Conservation (phyloP, 2,113 vertebrate species). For the Oncorhynchus keta region DNA sequence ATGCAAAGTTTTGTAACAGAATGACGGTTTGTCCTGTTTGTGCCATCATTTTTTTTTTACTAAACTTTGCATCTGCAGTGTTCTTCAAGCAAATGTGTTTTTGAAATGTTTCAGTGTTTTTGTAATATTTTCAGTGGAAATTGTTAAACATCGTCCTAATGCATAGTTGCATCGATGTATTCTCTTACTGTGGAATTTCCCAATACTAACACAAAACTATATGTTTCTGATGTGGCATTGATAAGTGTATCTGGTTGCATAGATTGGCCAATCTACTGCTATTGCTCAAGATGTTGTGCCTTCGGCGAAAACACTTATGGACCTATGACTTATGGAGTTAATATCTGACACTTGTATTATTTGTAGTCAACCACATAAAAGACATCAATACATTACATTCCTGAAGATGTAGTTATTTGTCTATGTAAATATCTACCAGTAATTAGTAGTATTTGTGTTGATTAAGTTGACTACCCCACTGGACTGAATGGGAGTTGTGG, state of each 20-base stretch:
- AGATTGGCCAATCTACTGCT: slow-evolving; percentile 62
- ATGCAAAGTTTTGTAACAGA: too few species aligned
- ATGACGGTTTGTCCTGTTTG: too few species aligned
- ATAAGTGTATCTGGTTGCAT: slow-evolving; percentile 24
- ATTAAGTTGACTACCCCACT: slow-evolving; percentile 43
- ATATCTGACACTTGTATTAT: slow-evolving; percentile 65
- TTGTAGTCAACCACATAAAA: slow-evolving; percentile 73
- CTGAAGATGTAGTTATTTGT: slow-evolving; percentile 79
- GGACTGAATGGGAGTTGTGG: neutral
- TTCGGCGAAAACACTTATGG: too few species aligned
- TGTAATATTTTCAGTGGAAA: too few species aligned
- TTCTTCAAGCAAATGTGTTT: too few species aligned
- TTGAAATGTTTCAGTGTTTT: too few species aligned
- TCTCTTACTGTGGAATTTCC: too few species aligned
- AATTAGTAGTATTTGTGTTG: slow-evolving; percentile 9
- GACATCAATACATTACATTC: slow-evolving; percentile 68
- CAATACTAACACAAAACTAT: neutral
- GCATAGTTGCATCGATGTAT: neutral
- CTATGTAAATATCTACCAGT: slow-evolving; percentile 61
- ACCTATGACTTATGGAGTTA: slow-evolving; percentile 57
- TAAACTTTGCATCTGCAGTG: too few species aligned
- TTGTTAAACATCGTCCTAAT: too few species aligned
- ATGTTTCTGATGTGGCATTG: neutral
- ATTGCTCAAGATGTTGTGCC: neutral
- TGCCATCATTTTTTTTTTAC: too few species aligned